Percentiles rank a stretch among this genome's conserved stretches.
Evolutionary conservation across 2,113 vertebrate species (phyloP).

Genomic region (Serilophus lunatus): DNA sequence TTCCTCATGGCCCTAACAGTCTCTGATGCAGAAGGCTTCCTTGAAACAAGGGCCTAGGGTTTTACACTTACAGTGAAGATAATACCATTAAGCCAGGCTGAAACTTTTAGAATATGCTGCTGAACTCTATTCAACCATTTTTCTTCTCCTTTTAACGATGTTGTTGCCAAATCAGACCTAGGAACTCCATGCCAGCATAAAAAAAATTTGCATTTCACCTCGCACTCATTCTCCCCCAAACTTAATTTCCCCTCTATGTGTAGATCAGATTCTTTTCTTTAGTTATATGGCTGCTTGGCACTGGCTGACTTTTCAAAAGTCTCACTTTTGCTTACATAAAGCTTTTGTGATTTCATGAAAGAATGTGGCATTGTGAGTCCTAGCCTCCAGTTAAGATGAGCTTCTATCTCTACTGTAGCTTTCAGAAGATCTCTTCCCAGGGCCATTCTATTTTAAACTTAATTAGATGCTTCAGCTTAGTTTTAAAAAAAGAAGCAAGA

Average conservation of each 20-base stretch:
- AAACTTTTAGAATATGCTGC: neutral
- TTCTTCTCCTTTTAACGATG: neutral
- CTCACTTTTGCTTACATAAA: neutral
- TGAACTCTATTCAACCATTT: neutral
- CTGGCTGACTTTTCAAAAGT: neutral
- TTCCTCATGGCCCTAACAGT: neutral
- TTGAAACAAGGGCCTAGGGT: neutral
- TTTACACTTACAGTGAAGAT: neutral
- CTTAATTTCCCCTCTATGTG: neutral
- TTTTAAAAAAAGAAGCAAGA: slow-evolving; percentile 38
- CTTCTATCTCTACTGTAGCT: neutral
- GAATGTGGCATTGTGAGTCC: neutral
- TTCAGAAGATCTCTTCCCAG: slow-evolving; percentile 12
- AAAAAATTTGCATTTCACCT: neutral
- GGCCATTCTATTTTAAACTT: slow-evolving; percentile 56
- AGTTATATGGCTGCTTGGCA: neutral
- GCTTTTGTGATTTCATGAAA: neutral
- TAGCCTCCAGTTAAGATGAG: slow-evolving; percentile 1
- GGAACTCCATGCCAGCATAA: neutral
- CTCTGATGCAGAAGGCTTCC: neutral
- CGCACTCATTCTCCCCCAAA: neutral
- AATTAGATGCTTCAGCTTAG: slow-evolving; percentile 29
- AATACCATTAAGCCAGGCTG: neutral
- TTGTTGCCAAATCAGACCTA: neutral
- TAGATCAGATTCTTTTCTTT: neutral